phyloP scores from a whole-genome alignment of 2,888 invertebrate species.

The Cheilosia vernalis region DNA sequence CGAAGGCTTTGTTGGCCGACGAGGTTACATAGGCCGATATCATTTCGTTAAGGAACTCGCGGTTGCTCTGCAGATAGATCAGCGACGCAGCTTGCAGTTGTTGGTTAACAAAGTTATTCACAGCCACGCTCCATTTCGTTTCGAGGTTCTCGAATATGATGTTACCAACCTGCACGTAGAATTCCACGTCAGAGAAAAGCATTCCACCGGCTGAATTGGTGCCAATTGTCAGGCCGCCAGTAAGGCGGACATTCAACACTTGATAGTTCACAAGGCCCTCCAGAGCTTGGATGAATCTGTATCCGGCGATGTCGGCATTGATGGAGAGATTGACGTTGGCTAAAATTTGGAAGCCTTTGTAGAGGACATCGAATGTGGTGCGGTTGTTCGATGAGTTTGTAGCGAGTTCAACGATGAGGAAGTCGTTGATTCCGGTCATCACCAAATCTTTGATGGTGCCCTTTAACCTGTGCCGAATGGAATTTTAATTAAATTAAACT shows the following conservation, averaged over 20 bases:
- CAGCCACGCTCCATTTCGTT: slow-evolving; percentile 76
- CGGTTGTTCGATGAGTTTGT: slow-evolving; percentile 72
- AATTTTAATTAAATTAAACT: not conserved
- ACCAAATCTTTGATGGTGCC: slow-evolving; percentile 78
- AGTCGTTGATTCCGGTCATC: slow-evolving; percentile 77
- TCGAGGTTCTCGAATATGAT: slow-evolving; percentile 77
- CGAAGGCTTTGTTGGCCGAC: slow-evolving; percentile 24
- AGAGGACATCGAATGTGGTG: slow-evolving; percentile 77
- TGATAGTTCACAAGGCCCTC: slow-evolving; percentile 36
- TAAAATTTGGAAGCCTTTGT: slow-evolving; percentile 76
- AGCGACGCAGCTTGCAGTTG: slow-evolving; percentile 60
- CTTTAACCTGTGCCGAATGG: slow-evolving; percentile 37
- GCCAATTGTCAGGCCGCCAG: slow-evolving; percentile 25
- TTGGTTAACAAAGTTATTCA: slow-evolving; percentile 77
- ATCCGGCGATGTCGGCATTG: slow-evolving; percentile 74
- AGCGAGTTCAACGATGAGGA: slow-evolving; percentile 73
- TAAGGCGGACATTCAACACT: slow-evolving; percentile 32
- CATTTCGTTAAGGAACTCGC: slow-evolving; percentile 20
- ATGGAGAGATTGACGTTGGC: slow-evolving; percentile 71
- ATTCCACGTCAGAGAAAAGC: slow-evolving; percentile 75
- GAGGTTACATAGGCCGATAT: slow-evolving; percentile 24
- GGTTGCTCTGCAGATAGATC: slow-evolving; percentile 57
- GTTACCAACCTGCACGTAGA: slow-evolving; percentile 77
- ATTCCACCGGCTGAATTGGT: slow-evolving; percentile 73
- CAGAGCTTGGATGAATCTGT: slow-evolving; percentile 17